phyloP scores from a whole-genome alignment of 1,140 invertebrate genomes.

The Wasmannia auropunctata region DNA sequence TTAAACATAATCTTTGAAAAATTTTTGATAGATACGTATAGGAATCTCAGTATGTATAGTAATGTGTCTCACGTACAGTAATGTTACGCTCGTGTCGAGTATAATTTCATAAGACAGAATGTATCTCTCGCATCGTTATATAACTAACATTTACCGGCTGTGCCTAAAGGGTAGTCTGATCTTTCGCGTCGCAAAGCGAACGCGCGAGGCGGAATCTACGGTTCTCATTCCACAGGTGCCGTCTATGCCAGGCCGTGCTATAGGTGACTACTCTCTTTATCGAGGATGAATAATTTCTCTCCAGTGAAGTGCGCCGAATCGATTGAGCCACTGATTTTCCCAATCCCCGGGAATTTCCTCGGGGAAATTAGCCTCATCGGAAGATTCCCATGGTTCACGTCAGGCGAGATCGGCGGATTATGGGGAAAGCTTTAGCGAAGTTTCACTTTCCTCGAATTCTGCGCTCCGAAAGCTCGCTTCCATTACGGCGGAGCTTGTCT shows the following conservation, averaged over 20 bases:
- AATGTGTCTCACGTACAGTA: not conserved
- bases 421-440: conserved; percentile 64
- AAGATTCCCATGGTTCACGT: conserved; percentile 75
- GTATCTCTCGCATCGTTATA: not conserved
- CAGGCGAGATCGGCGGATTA: conserved; percentile 72
- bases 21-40: not conserved
- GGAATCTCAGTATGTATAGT: not conserved
- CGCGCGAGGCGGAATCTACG: conserved; percentile 28
- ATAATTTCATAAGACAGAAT: conserved; percentile 6
- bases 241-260: conserved; percentile 28
- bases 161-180: conserved; percentile 28
- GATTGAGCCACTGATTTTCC: conserved; percentile 75
- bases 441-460: conserved; percentile 67
- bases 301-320: conserved; percentile 66
- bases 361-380: conserved; percentile 76
- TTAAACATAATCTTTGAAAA: not conserved
- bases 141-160: conserved; percentile 14
- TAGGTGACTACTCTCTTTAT: conserved; percentile 72
- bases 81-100: not conserved
- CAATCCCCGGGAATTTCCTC: conserved; percentile 75
- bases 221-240: conserved; percentile 71
- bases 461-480: conserved; percentile 4
- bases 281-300: conserved; percentile 75
- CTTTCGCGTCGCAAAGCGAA: conserved; percentile 14
- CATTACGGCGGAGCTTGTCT: conserved; percentile 39